phyloP scores from a whole-genome alignment of 1,140 invertebrate species.

The Glomeris maerens region DNA sequence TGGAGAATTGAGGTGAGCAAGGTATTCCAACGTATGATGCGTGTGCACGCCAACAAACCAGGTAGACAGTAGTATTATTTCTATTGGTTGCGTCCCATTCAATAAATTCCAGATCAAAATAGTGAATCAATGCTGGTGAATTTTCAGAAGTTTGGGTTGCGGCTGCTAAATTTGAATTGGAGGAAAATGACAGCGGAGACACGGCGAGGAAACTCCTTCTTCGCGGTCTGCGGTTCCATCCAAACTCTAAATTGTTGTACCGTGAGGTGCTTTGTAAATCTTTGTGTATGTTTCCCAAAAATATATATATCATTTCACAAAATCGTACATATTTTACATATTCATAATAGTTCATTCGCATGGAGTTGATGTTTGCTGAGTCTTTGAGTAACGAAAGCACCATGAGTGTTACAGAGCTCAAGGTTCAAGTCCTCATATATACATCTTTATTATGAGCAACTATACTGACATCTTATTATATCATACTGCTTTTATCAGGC shows the following conservation, averaged over 20 bases:
- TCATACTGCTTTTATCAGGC: no score
- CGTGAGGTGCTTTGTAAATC: no score
- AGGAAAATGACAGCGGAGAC: constrained; percentile 48
- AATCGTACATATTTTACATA: no score
- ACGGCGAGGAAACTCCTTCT: constrained; percentile 48
- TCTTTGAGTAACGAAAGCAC: no score
- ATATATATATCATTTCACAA: no score
- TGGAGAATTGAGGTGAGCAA: constrained; percentile 30
- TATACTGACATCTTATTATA: no score
- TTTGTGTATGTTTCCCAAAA: no score
- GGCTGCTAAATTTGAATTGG: constrained; percentile 55
- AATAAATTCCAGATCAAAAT: constrained; percentile 1
- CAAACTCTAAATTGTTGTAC: constrained; percentile 33
- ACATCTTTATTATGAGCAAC: no score
- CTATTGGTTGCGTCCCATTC: constrained; percentile 5
- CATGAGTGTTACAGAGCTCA: no score
- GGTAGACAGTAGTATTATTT: constrained; percentile 18
- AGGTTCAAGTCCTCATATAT: no score
- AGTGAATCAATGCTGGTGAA: constrained; percentile 5
- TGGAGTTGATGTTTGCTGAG: no score
- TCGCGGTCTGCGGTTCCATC: constrained; percentile 49
- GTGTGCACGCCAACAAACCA: constrained; percentile 53
- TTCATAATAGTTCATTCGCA: no score
- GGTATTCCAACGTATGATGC: constrained; percentile 40
- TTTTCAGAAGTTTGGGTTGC: constrained; percentile 47